These are phyloP conservation scores for Notodonta ziczac DNA, from an alignment of 2,888 invertebrate species.

Conservation along the genomic window DNA sequence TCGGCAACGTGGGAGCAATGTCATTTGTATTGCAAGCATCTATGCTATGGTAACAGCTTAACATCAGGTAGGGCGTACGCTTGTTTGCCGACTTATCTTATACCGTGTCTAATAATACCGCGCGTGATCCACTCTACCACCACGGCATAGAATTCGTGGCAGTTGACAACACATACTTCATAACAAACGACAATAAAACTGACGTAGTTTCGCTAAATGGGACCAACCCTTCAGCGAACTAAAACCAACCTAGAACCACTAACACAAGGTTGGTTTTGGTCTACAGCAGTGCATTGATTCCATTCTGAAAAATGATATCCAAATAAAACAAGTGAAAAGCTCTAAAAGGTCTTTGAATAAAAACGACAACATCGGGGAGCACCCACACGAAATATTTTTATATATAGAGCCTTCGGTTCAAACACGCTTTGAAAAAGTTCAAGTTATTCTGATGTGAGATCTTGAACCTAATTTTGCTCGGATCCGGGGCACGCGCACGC, in stretches of 20 bases:
- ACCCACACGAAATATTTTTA: constrained; percentile 24
- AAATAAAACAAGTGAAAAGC: no score
- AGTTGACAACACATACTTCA: constrained; percentile 24
- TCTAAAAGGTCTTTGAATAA: constrained; percentile 15
- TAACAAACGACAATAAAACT: constrained; percentile 21
- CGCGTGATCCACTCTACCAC: background rate
- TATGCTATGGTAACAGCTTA: no score
- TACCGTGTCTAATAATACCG: background rate
- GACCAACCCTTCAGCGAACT: no score
- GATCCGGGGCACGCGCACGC: constrained; percentile 72
- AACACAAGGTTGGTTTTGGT: no score
- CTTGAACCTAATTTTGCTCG: constrained; percentile 71
- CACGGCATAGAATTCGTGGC: constrained; percentile 19
- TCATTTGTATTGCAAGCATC: no score
- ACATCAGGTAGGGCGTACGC: no score
- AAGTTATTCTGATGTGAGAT: constrained; percentile 47
- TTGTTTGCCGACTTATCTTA: no score
- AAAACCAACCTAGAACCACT: no score
- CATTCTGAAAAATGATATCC: no score
- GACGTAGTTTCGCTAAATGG: no score
- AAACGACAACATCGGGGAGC: constrained; percentile 18
- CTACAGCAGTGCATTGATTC: no score
- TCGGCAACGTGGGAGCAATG: no score
- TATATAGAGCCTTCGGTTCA: constrained; percentile 31
- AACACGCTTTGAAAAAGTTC: constrained; percentile 37